Evolutionary conservation across 1,140 invertebrate genomes (phyloP), one percentile per base, ranked within the genome.

Genomic region (Solenopsis invicta): DNA sequence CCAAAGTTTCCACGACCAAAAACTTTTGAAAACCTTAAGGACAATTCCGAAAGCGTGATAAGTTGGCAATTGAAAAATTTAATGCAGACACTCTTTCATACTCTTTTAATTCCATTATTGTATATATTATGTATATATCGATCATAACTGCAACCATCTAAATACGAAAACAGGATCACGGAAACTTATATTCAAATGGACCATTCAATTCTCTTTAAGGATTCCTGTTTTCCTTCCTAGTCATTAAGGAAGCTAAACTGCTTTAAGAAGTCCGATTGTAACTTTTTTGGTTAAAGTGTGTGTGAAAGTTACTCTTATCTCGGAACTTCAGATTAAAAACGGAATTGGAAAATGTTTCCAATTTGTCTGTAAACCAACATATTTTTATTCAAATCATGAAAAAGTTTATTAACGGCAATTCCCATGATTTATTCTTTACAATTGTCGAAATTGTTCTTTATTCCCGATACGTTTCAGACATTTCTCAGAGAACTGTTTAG

Each of bases 231-330:
- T 41, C 54, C 8, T 4, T 75, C 54, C 12, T 41, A 10, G 72
- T 61, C 72, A 75, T 75, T 75, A 75, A 59, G 34, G 1, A 4
- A 59, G 41, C 50, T 56, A 34, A 75, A 24, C 34, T 61, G 21
- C 72, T 21, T 59, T 61, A 0, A 72, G 4, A 72, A 72, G 21
- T 75, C 13, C n/a, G 54, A 75, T 59, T 56, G 41, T 77, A 77
- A 62, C 41, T 77, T 64, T 77, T 77, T 77, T 24, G 37, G 21
- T 64, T 77, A 48, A 77, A 48, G 41, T 61, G 24, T 61, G 24
- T 48, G 56, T 64, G 45, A 59, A 77, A 62, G 37, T 34, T 77
- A 45, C 59, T 41, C 16, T 29, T 12, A 62, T n/a, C 37, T 29
- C 41, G 8, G 16, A 21, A 41, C 54, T 48, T 48, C 13, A 48